These are phyloP conservation scores for Hymenochirus boettgeri DNA, from an alignment of 2,113 vertebrate species.

Conservation along the genomic window DNA sequence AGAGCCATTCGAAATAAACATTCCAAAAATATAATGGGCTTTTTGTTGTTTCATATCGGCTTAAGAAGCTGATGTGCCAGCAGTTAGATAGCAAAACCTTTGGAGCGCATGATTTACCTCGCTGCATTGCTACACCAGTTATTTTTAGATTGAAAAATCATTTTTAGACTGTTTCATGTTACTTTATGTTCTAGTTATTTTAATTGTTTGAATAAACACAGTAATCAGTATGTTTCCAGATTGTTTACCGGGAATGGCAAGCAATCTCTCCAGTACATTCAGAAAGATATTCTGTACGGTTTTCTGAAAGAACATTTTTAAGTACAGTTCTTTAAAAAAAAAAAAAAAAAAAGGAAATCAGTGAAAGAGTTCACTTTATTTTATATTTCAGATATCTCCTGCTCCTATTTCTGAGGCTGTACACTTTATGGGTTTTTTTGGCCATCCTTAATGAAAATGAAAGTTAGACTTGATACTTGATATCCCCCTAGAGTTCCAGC, in stretches of 20 bases:
- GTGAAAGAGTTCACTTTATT: neutral
- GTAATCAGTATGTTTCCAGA: neutral
- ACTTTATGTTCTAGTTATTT: neutral
- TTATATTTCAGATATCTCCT: neutral
- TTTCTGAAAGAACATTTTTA: neutral
- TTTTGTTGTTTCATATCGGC: neutral
- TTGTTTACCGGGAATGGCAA: neutral
- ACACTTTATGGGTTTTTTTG: neutral
- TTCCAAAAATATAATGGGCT: neutral
- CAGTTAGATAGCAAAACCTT: neutral
- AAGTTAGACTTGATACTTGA: neutral
- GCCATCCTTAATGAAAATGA: neutral
- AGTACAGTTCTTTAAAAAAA: neutral
- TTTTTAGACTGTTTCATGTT: too few relatives aligned
- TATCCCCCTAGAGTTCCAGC: neutral
- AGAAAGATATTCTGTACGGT: neutral
- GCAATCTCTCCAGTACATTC: neutral
- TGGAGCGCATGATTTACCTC: neutral
- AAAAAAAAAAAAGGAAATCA: neutral
- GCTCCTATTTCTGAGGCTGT: neutral
- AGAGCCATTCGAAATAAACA: slow-evolving; percentile 4
- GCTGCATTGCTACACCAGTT: neutral
- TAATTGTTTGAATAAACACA: neutral
- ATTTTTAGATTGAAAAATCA: too few relatives aligned
- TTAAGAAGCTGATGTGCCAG: neutral